Base-by-base conservation (phyloP, 2,113 vertebrate genomes). In the Periophthalmodon schlosseri region DNA sequence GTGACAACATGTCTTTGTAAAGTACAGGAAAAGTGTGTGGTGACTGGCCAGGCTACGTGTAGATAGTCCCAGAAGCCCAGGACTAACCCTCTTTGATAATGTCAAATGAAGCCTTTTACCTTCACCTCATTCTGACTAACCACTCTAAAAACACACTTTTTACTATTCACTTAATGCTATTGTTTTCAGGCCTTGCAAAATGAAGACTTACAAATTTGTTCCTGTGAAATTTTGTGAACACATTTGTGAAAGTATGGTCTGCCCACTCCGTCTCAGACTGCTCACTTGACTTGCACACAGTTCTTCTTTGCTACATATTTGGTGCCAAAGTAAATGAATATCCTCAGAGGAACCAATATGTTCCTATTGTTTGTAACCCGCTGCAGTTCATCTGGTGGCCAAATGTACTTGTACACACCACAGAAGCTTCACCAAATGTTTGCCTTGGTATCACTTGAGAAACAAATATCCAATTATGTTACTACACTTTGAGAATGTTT, bases 311-410 rank as follows among this genome's bases (percentile, higher is more conserved):
- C 81, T 78, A 81, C 52, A 73, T 34, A 9, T 73, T 69, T 84
- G 78, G 70, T 90, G 89, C 89, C 87, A 90, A 88, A 86, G 73
- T 81, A 84, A 90, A 85, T 77, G 84, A 84, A 86, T 85, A 89
- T 77, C 75, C 89, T 86, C 82, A 79, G 72, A 88, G 87, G 89
- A 86, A 70, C 74, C 44, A 33, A 18, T 77, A 69, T 83, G 82
- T 70, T 76, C 89, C 66, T 80, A 79, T 81, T 68, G 78, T 82
- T 75, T 85, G 69, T 70, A 75, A 79, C 84, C 75, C 80, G 86
- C 77, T 79, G 74, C 68, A 85, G 78, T 86, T 85, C 56, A 85
- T 84, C 44, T 77, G 5, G n/a, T 81, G 72, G 82, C 81, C 75
- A 84, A 86, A 82, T 65, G 77, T 79, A 74, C 84, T 83, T 85